Base-by-base conservation (phyloP, 2,888 invertebrate species). In the Heteromyza rotundicornis region DNA sequence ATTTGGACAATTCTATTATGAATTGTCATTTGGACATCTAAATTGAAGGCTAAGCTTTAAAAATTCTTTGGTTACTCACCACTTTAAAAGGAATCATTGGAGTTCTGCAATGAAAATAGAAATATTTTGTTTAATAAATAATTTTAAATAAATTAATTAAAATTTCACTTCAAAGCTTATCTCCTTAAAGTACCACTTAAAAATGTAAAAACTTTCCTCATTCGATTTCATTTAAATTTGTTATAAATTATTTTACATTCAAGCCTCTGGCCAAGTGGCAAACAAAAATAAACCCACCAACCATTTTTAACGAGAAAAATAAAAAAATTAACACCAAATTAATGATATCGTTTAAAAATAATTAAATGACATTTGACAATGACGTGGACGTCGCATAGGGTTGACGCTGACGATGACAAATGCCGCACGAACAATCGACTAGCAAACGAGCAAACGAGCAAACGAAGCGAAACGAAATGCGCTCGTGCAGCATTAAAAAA, bases 71-170 rank as follows among this genome's bases (percentile, higher is more conserved):
- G 27, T 27, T 27, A 57, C 57, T 50, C 14, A 57, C 50, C 36
- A 57, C 50, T 57, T 57, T 57, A 57, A 27, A 27, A 16, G 57
- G 50, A 20, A 36, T 51, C 50, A 51, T 57, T 57, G 19, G 22
- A 19, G 22, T 27, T 44, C 57, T 57, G 50, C 2, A 57, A 57
- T 36, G 32, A 35, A 50, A 35, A 40, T 7, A 40, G n/a, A 40
- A 40, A 40, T n/a, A 40, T 8, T 8, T 32, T 32, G 32, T 8
- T 5, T 40, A 40, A 40, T 3, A 40, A 40, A n/a, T n/a, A 40
- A 40, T 12, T 40, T 40, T 8, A 27, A 27, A 10, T 27, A 27
- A 27, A 27, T 27, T 27, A 27, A 27, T 27, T 5, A 10, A 27
- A 27, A 27, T 27, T 27, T 27, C 5, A 7, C 7, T 27, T 27